A percentile compares a stretch with the other conserved stretches of the same genome.
Evolutionary conservation across 1,140 invertebrate genomes (phyloP).

Genomic region (Zelostemma sp.): DNA sequence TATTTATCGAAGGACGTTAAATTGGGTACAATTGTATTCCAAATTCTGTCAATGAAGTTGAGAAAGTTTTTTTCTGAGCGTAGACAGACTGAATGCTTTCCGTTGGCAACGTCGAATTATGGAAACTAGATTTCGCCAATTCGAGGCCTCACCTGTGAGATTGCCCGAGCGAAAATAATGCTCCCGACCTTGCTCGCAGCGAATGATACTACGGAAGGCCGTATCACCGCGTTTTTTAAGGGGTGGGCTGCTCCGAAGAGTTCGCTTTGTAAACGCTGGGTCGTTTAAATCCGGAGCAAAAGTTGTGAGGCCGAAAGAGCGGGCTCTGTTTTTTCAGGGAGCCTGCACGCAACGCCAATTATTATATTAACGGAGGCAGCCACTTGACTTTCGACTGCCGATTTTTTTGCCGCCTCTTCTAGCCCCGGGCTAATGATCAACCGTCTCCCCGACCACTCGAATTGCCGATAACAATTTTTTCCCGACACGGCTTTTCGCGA

Average conservation of each 20-base stretch:
- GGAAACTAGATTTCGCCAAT: background rate
- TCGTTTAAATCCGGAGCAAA: conserved; percentile 16
- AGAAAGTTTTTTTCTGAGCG: too few relatives aligned
- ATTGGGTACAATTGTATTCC: too few relatives aligned
- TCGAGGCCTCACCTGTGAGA: conserved; percentile 3
- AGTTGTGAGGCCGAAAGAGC: conserved; percentile 13
- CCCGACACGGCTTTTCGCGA: conserved; percentile 40
- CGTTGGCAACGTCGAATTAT: too few relatives aligned
- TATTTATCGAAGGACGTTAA: too few relatives aligned
- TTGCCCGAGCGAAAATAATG: background rate
- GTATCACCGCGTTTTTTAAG: conserved; percentile 1
- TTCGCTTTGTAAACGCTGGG: conserved; percentile 25
- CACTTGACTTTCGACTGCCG: conserved; percentile 45
- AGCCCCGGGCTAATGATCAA: conserved; percentile 28
- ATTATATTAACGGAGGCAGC: conserved; percentile 48
- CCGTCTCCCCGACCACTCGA: conserved; percentile 17
- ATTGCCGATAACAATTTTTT: conserved; percentile 40
- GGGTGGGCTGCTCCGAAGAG: conserved; percentile 2
- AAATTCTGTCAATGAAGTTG: too few relatives aligned
- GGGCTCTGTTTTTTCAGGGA: conserved; percentile 9
- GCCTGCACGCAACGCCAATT: conserved; percentile 41
- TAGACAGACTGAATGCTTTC: too few relatives aligned
- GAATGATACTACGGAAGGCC: background rate
- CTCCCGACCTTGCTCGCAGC: conserved; percentile 1
- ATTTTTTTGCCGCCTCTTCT: conserved; percentile 35